Conservation (phyloP, 1,140 invertebrate genomes). For the Atta texana region DNA sequence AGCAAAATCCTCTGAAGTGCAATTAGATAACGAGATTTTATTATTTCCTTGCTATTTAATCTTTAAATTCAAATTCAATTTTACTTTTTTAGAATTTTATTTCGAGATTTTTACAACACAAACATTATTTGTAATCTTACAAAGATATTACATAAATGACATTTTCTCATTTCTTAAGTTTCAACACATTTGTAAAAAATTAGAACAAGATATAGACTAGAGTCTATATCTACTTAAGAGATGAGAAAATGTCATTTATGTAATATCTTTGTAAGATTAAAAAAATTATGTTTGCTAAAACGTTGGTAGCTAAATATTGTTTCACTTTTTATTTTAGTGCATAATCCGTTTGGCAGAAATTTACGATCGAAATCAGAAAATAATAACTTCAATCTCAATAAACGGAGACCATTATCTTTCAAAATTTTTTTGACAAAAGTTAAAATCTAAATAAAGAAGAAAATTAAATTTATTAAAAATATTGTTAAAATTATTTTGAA, state of each 20-base stretch:
- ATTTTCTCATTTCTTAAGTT: neutral
- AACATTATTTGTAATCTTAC: neutral
- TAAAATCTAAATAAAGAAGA: neutral
- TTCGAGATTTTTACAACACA: neutral
- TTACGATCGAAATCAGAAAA: neutral
- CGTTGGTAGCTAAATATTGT: neutral
- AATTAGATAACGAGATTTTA: constrained; percentile 24
- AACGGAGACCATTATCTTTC: neutral
- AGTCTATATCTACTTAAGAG: neutral
- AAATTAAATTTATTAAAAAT: neutral
- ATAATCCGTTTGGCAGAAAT: neutral
- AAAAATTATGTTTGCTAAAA: neutral
- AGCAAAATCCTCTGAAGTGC: neutral
- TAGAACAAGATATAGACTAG: neutral
- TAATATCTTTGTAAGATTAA: neutral
- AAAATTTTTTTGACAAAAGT: neutral
- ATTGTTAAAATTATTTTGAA: neutral
- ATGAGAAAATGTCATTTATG: neutral
- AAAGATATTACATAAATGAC: neutral
- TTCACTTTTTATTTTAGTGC: constrained; percentile 5
- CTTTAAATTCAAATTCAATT: neutral
- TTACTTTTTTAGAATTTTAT: constrained; percentile 2
- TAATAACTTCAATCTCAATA: neutral
- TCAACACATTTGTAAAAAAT: neutral
- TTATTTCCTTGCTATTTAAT: neutral